These are phyloP conservation scores for Phaedon cochleariae DNA, from an alignment of 2,888 invertebrate genomes.

Conservation along the genomic window DNA sequence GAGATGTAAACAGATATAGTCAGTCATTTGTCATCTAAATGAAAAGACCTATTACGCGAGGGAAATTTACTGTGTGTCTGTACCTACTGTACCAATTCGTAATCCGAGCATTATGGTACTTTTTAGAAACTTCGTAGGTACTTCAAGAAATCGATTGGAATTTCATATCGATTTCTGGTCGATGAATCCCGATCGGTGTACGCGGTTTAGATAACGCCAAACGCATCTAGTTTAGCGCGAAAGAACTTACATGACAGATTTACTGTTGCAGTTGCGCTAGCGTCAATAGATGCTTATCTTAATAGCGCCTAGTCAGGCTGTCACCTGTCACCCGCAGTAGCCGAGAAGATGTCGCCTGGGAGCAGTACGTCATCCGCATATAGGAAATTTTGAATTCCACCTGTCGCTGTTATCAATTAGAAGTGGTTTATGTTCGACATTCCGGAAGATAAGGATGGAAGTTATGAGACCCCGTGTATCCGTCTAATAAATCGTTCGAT, in stretches of 20 bases:
- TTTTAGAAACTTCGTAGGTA: not conserved
- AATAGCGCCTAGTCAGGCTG: slow-evolving; percentile 17
- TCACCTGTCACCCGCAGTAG: not conserved
- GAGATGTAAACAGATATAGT: too few relatives aligned
- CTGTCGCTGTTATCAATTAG: not conserved
- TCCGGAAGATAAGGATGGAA: not conserved
- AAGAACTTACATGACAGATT: slow-evolving; percentile 20
- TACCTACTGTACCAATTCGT: too few relatives aligned
- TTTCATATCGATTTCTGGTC: not conserved
- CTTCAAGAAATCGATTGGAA: not conserved
- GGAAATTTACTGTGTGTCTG: too few relatives aligned
- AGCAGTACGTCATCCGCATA: not conserved
- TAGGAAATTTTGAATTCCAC: not conserved
- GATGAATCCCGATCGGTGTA: not conserved
- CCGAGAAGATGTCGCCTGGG: not conserved
- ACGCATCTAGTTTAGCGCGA: not conserved
- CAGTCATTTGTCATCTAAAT: too few relatives aligned
- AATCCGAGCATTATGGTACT: not conserved
- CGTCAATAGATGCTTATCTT: slow-evolving; percentile 18
- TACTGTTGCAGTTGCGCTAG: slow-evolving; percentile 14
- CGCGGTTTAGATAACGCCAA: not conserved
- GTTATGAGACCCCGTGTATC: not conserved
- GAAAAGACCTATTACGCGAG: too few relatives aligned
- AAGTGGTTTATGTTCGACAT: not conserved
- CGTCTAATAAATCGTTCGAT: not conserved